These are phyloP conservation scores for Cerastis leucographa DNA, from an alignment of 2,888 invertebrate species.

Conservation along the genomic window DNA sequence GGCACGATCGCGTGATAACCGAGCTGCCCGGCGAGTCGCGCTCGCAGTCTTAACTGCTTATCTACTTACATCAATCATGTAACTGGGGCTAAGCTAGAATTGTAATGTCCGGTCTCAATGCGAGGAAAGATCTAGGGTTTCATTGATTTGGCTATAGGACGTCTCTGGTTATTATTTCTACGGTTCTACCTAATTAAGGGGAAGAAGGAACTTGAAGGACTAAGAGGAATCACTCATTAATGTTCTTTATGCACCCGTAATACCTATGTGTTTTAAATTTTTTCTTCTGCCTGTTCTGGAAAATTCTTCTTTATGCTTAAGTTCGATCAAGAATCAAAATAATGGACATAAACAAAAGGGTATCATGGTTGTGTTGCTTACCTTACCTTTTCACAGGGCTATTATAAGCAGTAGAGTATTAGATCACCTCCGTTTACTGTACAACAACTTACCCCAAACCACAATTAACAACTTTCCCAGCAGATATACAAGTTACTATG, in stretches of 20 bases:
- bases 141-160: conserved; percentile 11
- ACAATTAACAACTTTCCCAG: neutral
- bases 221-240: neutral
- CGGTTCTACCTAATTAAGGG: neutral
- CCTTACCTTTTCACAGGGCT: neutral
- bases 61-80: conserved; percentile 61
- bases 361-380: neutral
- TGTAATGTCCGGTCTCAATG: conserved; percentile 19
- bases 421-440: neutral
- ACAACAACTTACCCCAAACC: neutral
- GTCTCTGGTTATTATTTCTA: neutral
- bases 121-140: conserved; percentile 8
- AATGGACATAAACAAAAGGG: neutral
- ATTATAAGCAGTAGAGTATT: neutral
- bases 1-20: conserved; percentile 51
- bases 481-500: neutral
- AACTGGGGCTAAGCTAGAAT: conserved; percentile 44
- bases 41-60: conserved; percentile 43
- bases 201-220: neutral
- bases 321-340: neutral
- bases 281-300: neutral
- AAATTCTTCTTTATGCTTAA: neutral
- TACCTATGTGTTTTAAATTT: neutral
- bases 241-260: neutral
- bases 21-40: conserved; percentile 26